phyloP scores from a whole-genome alignment of 2,113 vertebrate species.

The Motacilla tschutschensis region DNA sequence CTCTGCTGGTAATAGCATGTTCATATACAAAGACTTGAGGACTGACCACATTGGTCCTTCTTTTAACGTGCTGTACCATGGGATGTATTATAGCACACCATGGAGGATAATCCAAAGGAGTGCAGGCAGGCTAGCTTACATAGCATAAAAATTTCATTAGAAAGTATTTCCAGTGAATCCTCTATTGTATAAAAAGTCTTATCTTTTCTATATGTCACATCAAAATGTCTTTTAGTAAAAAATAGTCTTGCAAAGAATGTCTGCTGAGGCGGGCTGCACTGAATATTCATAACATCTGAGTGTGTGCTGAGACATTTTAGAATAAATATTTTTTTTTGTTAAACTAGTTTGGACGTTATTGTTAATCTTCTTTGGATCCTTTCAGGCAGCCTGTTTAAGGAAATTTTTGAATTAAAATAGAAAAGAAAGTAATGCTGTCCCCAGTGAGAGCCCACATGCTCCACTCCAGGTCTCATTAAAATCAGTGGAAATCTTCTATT shows the following conservation, averaged over 20 bases:
- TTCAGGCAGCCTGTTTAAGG: not conserved
- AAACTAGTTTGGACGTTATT: not conserved
- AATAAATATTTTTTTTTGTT: constrained; percentile 25
- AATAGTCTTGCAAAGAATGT: not conserved
- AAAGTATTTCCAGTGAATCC: constrained; percentile 19
- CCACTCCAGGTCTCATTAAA: not conserved
- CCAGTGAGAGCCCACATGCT: not conserved
- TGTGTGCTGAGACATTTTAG: not conserved
- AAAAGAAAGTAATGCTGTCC: not conserved
- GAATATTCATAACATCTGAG: constrained; percentile 25
- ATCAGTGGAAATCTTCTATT: not conserved
- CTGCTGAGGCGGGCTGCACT: not conserved
- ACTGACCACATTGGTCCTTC: not conserved
- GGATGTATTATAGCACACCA: not conserved
- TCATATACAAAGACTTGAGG: not conserved
- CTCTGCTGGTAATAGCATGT: not conserved
- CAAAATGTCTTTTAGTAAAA: constrained; percentile 23
- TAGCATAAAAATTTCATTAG: constrained; percentile 32
- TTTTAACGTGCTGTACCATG: not conserved
- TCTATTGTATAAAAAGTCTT: not conserved
- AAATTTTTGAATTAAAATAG: not conserved
- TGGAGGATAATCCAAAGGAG: not conserved
- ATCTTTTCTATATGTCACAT: constrained; percentile 6
- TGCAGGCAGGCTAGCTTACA: not conserved
- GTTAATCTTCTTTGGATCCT: constrained; percentile 16